Conservation (phyloP, 1,140 invertebrate species). For the Orchestia grillus region DNA sequence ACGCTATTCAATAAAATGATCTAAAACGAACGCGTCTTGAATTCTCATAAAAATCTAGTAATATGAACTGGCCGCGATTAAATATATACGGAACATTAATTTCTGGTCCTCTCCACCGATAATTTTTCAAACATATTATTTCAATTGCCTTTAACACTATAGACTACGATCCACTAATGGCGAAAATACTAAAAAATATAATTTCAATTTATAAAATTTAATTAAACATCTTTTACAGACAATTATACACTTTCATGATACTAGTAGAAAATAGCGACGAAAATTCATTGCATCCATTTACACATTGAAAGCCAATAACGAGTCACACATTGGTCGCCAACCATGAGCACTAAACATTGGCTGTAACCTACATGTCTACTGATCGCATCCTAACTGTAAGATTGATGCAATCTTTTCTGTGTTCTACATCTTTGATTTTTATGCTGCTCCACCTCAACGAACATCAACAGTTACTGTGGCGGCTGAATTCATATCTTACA, state of each 20-base stretch:
- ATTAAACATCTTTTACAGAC: background rate
- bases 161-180: background rate
- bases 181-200: background rate
- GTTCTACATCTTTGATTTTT: background rate
- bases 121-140: background rate
- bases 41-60: background rate
- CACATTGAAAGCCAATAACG: background rate
- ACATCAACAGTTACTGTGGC: background rate
- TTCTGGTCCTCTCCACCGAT: background rate
- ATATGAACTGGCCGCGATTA: background rate
- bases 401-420: background rate
- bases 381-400: background rate
- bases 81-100: background rate
- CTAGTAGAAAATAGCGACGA: background rate
- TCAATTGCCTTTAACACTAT: background rate
- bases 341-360: background rate
- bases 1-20: background rate
- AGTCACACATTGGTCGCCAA: background rate
- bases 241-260: background rate
- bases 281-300: background rate
- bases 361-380: background rate
- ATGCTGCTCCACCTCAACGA: background rate
- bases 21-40: background rate
- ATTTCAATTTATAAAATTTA: background rate
- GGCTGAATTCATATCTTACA: background rate